Base-by-base conservation (phyloP, 1,140 invertebrate species). In the Parapsyche elsis region DNA sequence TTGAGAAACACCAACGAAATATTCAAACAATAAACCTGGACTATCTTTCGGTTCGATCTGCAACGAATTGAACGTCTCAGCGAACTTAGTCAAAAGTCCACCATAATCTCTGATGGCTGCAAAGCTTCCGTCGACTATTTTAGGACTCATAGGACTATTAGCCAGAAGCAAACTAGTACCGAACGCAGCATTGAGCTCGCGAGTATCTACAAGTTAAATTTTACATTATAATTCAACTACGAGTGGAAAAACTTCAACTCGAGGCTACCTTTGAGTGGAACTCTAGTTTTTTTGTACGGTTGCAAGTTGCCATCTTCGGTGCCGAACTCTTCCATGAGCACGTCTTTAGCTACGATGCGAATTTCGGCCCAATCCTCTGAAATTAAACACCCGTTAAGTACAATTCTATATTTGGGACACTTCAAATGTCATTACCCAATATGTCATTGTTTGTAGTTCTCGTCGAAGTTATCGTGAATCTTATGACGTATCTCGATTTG, bases 61-160 rank as follows among this genome's bases (percentile, higher is more conserved):
- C 24, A 94, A 85, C 82, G 92, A 91, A 21, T 91, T 91, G 83
- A 94, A 92, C n/a, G 92, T 93, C 84, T 92, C 92, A 71, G 93
- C 93, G 86, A 94, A 95, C 80, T 95, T 95, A 21, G 92, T 92
- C 70, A 97, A 90, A 14, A 96, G 91, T 84, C 96, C 95, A 74
- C 93, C 94, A 44, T 95, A 94, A 85, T 99, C 97, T 85, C 97
- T 97, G 80, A 99, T 94, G 7, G 97, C 97, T 0, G 95, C 97
- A 88, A 98, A 99, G 82, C 96, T 98, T 0, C 96, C 98, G 84
- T 99, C 98, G 7, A 99, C 96, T 19, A 99, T 95, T 89, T 99
- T 99, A 0, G 98, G 97, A 24, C 97, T 98, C 93, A 98, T 97
- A 0, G 97, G 97, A 23, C 95, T 96, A 87, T 99, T 98, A 9